phyloP scores from a whole-genome alignment of 1,140 invertebrate species.

The Bombus impatiens region DNA sequence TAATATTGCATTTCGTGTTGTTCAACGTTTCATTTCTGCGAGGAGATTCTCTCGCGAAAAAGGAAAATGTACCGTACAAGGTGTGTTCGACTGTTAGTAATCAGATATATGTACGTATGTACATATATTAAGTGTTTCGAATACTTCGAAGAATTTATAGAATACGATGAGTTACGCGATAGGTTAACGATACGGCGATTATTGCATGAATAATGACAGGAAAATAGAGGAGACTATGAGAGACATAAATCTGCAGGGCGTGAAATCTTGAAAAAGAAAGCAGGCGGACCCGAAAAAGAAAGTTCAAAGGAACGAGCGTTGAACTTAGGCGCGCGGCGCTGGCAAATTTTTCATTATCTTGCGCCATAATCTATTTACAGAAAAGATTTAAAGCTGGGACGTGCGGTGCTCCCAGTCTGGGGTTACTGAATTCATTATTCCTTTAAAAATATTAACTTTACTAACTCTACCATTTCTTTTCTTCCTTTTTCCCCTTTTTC shows the following conservation, averaged over 20 bases:
- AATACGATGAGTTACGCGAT: background rate
- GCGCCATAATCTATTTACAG: constrained; percentile 64
- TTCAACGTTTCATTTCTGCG: constrained; percentile 6
- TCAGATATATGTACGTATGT: background rate
- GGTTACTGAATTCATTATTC: constrained; percentile 67
- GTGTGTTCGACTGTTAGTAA: background rate
- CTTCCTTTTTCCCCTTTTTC: background rate
- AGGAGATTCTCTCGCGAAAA: background rate
- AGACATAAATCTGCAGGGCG: background rate
- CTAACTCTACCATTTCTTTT: constrained; percentile 38
- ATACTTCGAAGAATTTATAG: background rate
- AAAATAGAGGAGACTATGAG: background rate
- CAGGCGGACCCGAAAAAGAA: background rate
- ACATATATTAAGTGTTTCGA: background rate
- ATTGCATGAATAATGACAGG: background rate
- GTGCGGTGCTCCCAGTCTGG: constrained; percentile 44
- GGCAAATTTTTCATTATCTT: constrained; percentile 71
- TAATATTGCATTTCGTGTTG: constrained; percentile 39
- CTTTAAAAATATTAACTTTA: constrained; percentile 71
- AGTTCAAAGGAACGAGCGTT: constrained; percentile 45
- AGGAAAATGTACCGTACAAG: background rate
- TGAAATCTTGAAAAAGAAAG: background rate
- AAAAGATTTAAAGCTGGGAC: constrained; percentile 68
- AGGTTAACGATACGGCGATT: background rate
- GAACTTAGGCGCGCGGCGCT: constrained; percentile 51